Percentiles rank a stretch among this genome's conserved stretches.
Conservation (phyloP, 2,113 vertebrate species). For the Mohoua ochrocephala region DNA sequence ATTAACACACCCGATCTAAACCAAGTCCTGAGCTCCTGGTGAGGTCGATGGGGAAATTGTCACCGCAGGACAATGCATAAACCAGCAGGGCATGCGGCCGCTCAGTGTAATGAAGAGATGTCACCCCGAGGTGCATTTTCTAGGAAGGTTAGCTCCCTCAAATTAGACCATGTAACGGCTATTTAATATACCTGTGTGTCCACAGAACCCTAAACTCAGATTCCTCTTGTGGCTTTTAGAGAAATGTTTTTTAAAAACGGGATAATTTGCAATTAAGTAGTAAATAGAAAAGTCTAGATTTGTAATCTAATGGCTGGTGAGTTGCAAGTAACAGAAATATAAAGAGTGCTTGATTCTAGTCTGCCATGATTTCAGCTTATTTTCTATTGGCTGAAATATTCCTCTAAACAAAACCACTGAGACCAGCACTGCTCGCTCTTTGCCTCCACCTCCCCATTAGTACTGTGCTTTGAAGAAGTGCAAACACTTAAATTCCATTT, state of each 20-base stretch:
- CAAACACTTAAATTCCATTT: not conserved
- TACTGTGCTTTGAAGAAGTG: not conserved
- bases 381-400: not conserved
- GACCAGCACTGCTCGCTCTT: not conserved
- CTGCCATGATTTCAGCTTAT: not conserved
- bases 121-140: not conserved
- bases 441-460: not conserved
- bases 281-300: not conserved
- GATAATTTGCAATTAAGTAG: not conserved
- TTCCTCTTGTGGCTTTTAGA: not conserved
- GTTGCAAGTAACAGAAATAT: not conserved
- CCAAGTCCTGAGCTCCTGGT: not conserved
- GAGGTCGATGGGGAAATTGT: fast-evolving
- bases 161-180: not conserved
- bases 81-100: fast-evolving
- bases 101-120: not conserved
- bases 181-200: not conserved
- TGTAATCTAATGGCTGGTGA: not conserved
- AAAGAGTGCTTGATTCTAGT: not conserved
- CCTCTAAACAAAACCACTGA: not conserved
- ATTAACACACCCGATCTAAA: not conserved
- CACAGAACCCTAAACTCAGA: not conserved
- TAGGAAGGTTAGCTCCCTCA: not conserved
- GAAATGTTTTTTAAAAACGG: not conserved
- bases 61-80: not conserved